Percentiles rank a stretch among this genome's conserved stretches.
These are phyloP conservation scores for Amblyteles armatorius DNA, from an alignment of 2,888 invertebrate species.

Conservation along the genomic window DNA sequence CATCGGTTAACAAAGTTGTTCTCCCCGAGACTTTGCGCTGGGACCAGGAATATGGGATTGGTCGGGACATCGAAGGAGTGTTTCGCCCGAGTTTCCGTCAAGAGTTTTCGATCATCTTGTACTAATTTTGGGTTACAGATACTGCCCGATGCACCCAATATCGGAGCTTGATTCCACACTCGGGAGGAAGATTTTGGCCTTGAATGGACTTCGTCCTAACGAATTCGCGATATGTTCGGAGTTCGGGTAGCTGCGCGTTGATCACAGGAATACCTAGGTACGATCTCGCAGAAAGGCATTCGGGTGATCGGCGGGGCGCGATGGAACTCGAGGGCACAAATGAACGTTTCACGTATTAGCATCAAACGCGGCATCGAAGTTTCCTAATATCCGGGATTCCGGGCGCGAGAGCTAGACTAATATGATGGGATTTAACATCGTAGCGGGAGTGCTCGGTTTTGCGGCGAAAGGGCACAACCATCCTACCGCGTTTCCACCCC, in stretches of 20 bases:
- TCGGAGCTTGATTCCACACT: neutral
- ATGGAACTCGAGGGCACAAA: slow-evolving; percentile 9
- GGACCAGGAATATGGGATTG: neutral
- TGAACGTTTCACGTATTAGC: slow-evolving; percentile 33
- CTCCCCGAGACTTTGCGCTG: slow-evolving; percentile 39
- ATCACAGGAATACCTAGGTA: slow-evolving; percentile 23
- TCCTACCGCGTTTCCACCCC: slow-evolving; percentile 5
- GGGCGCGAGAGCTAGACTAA: slow-evolving; percentile 47
- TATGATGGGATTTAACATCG: slow-evolving; percentile 54
- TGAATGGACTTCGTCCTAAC: neutral
- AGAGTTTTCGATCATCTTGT: neutral
- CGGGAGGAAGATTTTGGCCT: neutral
- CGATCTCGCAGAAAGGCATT: neutral
- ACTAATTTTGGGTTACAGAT: neutral
- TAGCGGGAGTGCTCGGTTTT: slow-evolving; percentile 42
- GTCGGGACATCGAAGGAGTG: slow-evolving; percentile 12
- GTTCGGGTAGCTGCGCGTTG: neutral
- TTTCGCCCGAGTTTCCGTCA: neutral
- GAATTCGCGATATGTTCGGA: neutral
- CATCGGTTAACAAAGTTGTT: slow-evolving; percentile 39
- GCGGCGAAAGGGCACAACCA: slow-evolving; percentile 39
- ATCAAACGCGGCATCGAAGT: slow-evolving; percentile 59
- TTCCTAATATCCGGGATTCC: slow-evolving; percentile 56
- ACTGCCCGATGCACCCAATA: neutral
- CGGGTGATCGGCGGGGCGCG: slow-evolving; percentile 9